These are phyloP conservation scores for Enteromius mattozi DNA, from an alignment of 2,797 vertebrate species.

Conservation along the genomic window DNA sequence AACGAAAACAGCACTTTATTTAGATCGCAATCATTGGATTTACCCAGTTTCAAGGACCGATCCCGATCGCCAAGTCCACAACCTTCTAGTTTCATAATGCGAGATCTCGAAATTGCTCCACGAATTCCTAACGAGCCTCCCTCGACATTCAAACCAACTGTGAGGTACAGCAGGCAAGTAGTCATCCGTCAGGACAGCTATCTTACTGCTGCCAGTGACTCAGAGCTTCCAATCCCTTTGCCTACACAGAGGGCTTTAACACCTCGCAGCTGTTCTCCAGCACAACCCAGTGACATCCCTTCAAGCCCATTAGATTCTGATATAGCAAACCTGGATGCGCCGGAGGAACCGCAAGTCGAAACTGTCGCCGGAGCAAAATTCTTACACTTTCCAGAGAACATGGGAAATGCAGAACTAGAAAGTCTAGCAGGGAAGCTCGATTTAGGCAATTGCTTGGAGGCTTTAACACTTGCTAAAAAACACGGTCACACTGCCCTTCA, in stretches of 20 bases:
- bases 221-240: slow-evolving; percentile 74
- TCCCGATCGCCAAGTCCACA: slow-evolving; percentile 68
- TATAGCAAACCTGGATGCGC: slow-evolving; percentile 48
- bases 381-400: slow-evolving; percentile 64
- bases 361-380: slow-evolving; percentile 68
- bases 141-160: slow-evolving; percentile 48
- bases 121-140: slow-evolving; percentile 42
- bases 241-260: slow-evolving; percentile 25
- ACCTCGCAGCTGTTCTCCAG: not conserved
- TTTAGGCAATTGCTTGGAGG: slow-evolving; percentile 89
- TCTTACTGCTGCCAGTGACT: slow-evolving; percentile 76
- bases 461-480: slow-evolving; percentile 83
- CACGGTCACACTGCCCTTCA: slow-evolving; percentile 74
- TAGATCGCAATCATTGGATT: slow-evolving; percentile 62
- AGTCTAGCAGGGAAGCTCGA: slow-evolving; percentile 77
- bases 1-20: fast-evolving
- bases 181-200: slow-evolving; percentile 81
- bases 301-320: slow-evolving; percentile 36
- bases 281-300: slow-evolving; percentile 46
- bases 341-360: slow-evolving; percentile 57
- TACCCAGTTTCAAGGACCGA: slow-evolving; percentile 57
- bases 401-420: slow-evolving; percentile 68
- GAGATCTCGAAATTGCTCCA: slow-evolving; percentile 68
- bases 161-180: slow-evolving; percentile 58
- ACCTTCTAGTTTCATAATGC: slow-evolving; percentile 64